A percentile compares a stretch with the other conserved stretches of the same genome.
phyloP scores from a whole-genome alignment of 2,888 invertebrate genomes.

The Limenitis arthemis region DNA sequence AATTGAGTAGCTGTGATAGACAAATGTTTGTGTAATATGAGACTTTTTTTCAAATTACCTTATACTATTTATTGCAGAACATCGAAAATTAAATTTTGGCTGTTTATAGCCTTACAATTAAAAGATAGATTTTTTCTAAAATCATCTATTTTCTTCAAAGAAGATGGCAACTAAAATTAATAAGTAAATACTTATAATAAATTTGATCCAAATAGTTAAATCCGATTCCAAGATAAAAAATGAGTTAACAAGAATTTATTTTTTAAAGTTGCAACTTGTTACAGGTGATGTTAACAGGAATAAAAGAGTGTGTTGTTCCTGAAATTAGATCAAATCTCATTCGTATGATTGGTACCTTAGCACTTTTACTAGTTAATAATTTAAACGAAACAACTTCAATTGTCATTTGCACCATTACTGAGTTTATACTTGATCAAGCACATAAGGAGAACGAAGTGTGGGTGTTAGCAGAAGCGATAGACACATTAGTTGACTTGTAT shows the following conservation, averaged over 20 bases:
- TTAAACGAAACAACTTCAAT: constrained; percentile 48
- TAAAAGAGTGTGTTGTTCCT: constrained; percentile 63
- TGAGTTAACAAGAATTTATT: not conserved
- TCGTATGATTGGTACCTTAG: constrained; percentile 72
- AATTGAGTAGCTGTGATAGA: too few species aligned
- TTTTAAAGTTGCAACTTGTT: constrained; percentile 24
- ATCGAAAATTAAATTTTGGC: too few species aligned
- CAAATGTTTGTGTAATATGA: too few species aligned
- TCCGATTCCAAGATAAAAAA: too few species aligned
- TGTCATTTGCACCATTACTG: constrained; percentile 60
- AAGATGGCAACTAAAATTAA: too few species aligned
- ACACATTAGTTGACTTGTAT: constrained; percentile 83
- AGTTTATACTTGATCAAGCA: constrained; percentile 74
- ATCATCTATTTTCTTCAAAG: too few species aligned
- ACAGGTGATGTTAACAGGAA: constrained; percentile 68
- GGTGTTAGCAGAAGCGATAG: constrained; percentile 82
- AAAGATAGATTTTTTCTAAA: too few species aligned
- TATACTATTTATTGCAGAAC: too few species aligned
- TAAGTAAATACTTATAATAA: too few species aligned
- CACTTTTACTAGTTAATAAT: constrained; percentile 57
- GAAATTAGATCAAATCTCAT: constrained; percentile 73
- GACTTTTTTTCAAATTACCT: too few species aligned
- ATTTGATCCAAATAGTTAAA: too few species aligned
- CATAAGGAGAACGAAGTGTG: constrained; percentile 77
- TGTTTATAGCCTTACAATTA: too few species aligned